Percentiles rank a stretch among this genome's conserved stretches.
These are phyloP conservation scores for Drosophila seguyi DNA, from an alignment of 1,140 invertebrate species.

Conservation along the genomic window DNA sequence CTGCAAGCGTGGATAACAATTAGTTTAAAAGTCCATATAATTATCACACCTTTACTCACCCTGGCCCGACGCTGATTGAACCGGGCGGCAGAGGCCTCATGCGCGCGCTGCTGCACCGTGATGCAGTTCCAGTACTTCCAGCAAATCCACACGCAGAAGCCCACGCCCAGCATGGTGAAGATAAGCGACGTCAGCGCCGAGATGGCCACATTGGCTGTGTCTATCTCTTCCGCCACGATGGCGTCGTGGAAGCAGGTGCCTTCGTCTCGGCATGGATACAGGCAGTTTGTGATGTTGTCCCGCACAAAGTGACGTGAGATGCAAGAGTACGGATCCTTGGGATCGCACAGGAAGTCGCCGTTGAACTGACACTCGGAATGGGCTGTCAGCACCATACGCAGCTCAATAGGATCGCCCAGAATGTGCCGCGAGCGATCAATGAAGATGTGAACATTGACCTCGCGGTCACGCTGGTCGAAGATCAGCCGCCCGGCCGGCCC, in stretches of 20 bases:
- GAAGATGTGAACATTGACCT: conserved; percentile 73
- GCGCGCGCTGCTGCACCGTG: conserved; percentile 78
- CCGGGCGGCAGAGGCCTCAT: conserved; percentile 74
- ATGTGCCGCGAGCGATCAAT: conserved; percentile 64
- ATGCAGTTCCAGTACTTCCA: conserved; percentile 85
- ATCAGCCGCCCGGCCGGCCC: conserved; percentile 64
- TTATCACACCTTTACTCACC: conserved; percentile 31
- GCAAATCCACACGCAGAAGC: conserved; percentile 80
- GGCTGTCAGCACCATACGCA: conserved; percentile 76
- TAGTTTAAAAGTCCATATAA: neutral
- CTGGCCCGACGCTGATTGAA: conserved; percentile 64
- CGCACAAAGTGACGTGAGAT: conserved; percentile 79
- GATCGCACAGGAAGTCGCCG: conserved; percentile 74
- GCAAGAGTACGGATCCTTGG: conserved; percentile 75
- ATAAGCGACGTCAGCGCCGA: conserved; percentile 83
- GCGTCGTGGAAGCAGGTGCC: conserved; percentile 75
- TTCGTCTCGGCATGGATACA: conserved; percentile 79
- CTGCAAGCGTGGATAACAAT: conserved; percentile 15
- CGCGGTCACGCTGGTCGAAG: conserved; percentile 74
- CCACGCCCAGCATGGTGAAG: conserved; percentile 84
- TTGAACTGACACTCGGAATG: conserved; percentile 74
- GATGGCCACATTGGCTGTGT: conserved; percentile 76
- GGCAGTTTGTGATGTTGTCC: conserved; percentile 79
- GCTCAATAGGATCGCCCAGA: conserved; percentile 71
- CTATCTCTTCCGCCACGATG: conserved; percentile 59